These are phyloP conservation scores for Enchytraeus crypticus DNA, from an alignment of 2,888 invertebrate genomes.

Conservation along the genomic window DNA sequence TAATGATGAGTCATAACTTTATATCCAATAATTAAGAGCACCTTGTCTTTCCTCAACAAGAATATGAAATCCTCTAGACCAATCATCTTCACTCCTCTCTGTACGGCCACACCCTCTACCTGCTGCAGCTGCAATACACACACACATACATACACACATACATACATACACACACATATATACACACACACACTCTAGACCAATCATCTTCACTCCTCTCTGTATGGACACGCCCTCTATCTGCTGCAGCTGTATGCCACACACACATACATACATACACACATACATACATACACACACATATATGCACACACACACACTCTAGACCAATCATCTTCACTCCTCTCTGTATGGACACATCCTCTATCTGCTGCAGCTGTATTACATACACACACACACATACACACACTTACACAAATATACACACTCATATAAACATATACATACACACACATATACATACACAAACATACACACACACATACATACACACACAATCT, in stretches of 20 bases:
- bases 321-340: slow-evolving; percentile 54
- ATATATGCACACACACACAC: slow-evolving; percentile 6
- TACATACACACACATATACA: too few species aligned
- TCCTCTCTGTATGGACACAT: slow-evolving; percentile 59
- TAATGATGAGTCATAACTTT: too few species aligned
- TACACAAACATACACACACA: too few species aligned
- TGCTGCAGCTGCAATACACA: slow-evolving; percentile 56
- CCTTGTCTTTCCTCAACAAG: slow-evolving; percentile 70
- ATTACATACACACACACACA: too few species aligned
- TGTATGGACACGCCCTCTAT: slow-evolving; percentile 62
- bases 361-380: slow-evolving; percentile 62
- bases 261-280: too few species aligned
- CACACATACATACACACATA: background rate
- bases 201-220: slow-evolving; percentile 49
- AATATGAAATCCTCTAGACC: slow-evolving; percentile 69
- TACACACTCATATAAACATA: too few species aligned
- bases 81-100: slow-evolving; percentile 52
- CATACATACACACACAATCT: too few species aligned
- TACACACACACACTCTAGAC: background rate
- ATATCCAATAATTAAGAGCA: slow-evolving; percentile 53
- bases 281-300: background rate
- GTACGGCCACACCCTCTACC: slow-evolving; percentile 61
- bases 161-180: background rate
- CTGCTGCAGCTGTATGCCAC: slow-evolving; percentile 56
- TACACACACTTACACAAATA: too few species aligned